Conservation (phyloP, 2,797 vertebrate genomes). For the Corythornis leucogaster region DNA sequence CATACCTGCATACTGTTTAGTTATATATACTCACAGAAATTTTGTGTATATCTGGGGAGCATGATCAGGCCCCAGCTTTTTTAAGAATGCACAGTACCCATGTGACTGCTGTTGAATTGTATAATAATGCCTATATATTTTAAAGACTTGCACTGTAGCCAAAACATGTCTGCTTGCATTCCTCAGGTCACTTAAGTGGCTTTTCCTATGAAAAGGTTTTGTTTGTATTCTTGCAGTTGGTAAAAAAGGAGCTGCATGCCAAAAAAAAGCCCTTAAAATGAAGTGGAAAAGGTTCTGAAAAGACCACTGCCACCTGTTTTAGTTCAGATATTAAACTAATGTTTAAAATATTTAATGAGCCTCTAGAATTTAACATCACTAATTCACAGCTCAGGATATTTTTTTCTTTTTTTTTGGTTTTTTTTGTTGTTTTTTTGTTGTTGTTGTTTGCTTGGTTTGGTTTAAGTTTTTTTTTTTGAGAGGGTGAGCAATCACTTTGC, state of each 20-base stretch:
- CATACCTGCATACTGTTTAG: background rate
- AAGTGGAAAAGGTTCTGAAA: slow-evolving; percentile 34
- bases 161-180: slow-evolving; percentile 74
- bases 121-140: slow-evolving; percentile 62
- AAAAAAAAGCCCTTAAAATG: slow-evolving; percentile 16
- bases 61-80: slow-evolving; percentile 27
- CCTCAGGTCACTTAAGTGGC: slow-evolving; percentile 73
- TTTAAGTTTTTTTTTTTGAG: background rate
- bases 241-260: slow-evolving; percentile 19
- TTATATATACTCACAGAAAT: slow-evolving; percentile 2
- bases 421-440: too few species aligned
- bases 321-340: slow-evolving; percentile 42
- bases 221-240: slow-evolving; percentile 68
- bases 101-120: slow-evolving; percentile 21
- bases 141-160: slow-evolving; percentile 57
- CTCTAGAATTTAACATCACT: slow-evolving; percentile 36
- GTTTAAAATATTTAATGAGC: slow-evolving; percentile 35
- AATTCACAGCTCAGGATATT: background rate
- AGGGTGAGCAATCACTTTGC: background rate
- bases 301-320: slow-evolving; percentile 26
- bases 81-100: slow-evolving; percentile 5
- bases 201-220: slow-evolving; percentile 73
- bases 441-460: too few species aligned
- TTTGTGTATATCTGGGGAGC: background rate
- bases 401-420: too few species aligned